phyloP scores from a whole-genome alignment of 2,113 vertebrate species.

The Salvator merianae region DNA sequence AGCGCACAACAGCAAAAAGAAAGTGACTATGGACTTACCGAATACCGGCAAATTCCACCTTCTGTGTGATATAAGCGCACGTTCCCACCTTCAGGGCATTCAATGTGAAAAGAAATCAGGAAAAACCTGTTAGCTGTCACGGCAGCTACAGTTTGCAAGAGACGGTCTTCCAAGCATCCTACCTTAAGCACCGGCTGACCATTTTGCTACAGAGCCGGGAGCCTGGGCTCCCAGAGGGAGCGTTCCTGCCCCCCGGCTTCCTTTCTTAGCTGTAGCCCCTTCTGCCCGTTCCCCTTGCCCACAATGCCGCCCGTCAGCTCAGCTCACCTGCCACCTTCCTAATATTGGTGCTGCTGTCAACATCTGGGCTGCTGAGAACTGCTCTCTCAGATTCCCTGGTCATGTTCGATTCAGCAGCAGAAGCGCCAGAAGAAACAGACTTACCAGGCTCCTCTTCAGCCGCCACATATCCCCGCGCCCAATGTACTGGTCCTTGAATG shows the following conservation, averaged over 20 bases:
- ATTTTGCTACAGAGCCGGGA: not conserved
- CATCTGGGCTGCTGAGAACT: not conserved
- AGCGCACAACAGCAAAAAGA: not conserved
- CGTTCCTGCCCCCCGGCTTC: too few relatives aligned
- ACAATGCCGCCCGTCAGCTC: not conserved
- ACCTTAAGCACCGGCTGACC: not conserved
- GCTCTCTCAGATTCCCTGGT: not conserved
- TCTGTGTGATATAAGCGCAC: constrained; percentile 95
- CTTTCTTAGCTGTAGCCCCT: not conserved
- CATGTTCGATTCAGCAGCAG: too few relatives aligned
- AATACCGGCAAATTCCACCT: constrained; percentile 97
- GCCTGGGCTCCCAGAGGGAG: not conserved
- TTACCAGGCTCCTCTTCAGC: constrained; percentile 95
- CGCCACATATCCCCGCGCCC: constrained; percentile 99
- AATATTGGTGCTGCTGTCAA: not conserved
- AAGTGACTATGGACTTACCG: constrained; percentile 75
- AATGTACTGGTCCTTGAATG: constrained; percentile 98
- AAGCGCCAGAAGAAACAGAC: constrained; percentile 13
- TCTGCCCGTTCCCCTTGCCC: not conserved
- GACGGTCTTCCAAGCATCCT: not conserved
- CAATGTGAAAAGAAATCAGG: not conserved
- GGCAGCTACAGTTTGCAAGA: not conserved
- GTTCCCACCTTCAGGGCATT: constrained; percentile 86
- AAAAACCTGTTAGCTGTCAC: not conserved
- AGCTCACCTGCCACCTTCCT: not conserved